Evolutionary conservation across 1,140 invertebrate species (phyloP).

Genomic region (Coelopa frigida): DNA sequence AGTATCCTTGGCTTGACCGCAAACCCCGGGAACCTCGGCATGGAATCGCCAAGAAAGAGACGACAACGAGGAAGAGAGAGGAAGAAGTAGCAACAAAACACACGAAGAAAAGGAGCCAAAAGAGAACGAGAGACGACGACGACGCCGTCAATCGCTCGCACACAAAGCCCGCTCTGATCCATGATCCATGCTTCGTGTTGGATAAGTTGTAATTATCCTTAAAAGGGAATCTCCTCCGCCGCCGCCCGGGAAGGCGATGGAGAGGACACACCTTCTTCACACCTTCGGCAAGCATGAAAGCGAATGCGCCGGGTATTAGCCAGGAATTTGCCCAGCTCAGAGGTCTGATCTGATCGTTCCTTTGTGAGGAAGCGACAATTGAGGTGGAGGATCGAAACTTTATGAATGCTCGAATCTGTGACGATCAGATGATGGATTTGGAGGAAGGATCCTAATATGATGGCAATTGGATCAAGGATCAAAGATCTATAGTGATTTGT

Average conservation of each 20-base stretch:
- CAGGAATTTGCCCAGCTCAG: neutral
- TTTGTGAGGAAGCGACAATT: no score
- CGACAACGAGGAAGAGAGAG: no score
- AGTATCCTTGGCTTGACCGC: constrained; percentile 18
- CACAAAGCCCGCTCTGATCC: constrained; percentile 10
- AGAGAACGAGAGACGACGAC: no score
- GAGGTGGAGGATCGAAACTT: no score
- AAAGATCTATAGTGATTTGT: no score
- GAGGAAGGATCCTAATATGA: no score
- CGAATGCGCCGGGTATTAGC: neutral
- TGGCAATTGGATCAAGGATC: no score
- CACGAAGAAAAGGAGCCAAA: no score
- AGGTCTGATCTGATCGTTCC: no score
- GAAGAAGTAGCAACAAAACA: no score
- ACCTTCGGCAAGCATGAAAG: constrained; percentile 17
- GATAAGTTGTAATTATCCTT: constrained; percentile 24
- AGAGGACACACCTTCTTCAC: constrained; percentile 44
- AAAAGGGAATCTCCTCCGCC: constrained; percentile 12
- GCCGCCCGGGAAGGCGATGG: constrained; percentile 32
- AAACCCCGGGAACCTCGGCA: constrained; percentile 13
- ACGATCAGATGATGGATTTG: no score
- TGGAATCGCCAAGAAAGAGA: neutral
- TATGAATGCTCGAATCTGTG: no score
- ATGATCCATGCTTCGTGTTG: constrained; percentile 18
- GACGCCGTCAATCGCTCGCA: neutral